These are phyloP conservation scores for Megalops cyprinoides DNA, from an alignment of 2,797 vertebrate species.

Conservation along the genomic window DNA sequence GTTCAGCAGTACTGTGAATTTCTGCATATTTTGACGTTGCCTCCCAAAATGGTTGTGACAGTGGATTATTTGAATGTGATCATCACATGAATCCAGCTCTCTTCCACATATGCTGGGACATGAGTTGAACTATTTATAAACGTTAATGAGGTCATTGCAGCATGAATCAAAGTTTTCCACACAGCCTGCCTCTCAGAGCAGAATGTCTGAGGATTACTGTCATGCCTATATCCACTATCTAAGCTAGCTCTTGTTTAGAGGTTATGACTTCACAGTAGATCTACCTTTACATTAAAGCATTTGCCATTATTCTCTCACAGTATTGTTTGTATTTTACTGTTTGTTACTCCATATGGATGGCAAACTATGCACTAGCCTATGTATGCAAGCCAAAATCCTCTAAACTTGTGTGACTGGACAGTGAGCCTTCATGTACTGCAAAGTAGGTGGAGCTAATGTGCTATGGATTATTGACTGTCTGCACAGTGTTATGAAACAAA, in stretches of 20 bases:
- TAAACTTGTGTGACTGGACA: too few relatives aligned
- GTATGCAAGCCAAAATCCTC: too few relatives aligned
- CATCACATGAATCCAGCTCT: neutral
- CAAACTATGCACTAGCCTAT: too few relatives aligned
- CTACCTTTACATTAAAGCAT: neutral
- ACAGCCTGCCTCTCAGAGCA: neutral
- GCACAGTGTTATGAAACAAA: too few relatives aligned
- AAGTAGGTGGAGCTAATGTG: too few relatives aligned
- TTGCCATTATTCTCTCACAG: neutral
- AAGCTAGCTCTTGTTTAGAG: neutral
- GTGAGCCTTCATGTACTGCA: too few relatives aligned
- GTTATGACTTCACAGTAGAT: neutral
- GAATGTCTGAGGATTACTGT: neutral
- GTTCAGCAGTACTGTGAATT: too few relatives aligned
- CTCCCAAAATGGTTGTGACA: neutral
- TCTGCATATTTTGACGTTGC: neutral
- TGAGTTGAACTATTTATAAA: conserved; percentile 1
- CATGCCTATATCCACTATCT: neutral
- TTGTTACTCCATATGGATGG: too few relatives aligned
- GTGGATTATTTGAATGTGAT: neutral
- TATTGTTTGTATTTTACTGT: too few relatives aligned
- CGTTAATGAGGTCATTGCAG: neutral
- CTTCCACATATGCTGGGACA: neutral
- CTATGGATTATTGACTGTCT: too few relatives aligned
- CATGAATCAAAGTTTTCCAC: neutral